phyloP scores from a whole-genome alignment of 2,113 vertebrate species.

The Mustela nigripes region DNA sequence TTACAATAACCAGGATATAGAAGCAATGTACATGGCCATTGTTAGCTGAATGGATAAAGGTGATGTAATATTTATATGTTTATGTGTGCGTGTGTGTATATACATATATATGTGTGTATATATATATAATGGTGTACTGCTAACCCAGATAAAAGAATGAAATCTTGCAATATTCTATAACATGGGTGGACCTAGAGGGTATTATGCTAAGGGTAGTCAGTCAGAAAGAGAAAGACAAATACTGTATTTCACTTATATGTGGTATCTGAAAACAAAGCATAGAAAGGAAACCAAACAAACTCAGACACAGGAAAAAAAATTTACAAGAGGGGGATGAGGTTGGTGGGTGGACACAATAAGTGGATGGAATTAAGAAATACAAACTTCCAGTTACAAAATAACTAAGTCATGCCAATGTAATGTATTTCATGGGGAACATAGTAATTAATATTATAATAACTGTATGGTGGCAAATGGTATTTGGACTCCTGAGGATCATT shows the following conservation, averaged over 20 bases:
- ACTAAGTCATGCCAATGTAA: neutral
- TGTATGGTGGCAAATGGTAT: neutral
- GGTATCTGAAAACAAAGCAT: neutral
- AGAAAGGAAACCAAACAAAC: neutral
- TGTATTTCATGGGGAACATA: neutral
- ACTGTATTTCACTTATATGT: neutral
- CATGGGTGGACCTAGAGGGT: neutral
- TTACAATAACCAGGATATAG: neutral
- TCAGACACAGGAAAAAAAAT: neutral
- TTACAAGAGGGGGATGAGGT: neutral
- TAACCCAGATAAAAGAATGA: neutral
- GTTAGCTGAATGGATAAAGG: neutral
- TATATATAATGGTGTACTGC: neutral
- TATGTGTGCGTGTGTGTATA: too few species aligned
- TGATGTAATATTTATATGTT: neutral
- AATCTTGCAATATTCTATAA: neutral
- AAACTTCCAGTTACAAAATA: neutral
- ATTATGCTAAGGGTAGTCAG: neutral
- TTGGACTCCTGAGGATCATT: neutral
- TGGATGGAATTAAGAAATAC: neutral
- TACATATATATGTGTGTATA: neutral
- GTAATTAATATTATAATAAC: neutral
- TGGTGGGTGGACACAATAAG: neutral
- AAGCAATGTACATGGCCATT: neutral
- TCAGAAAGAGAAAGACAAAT: neutral